phyloP scores from a whole-genome alignment of 2,797 vertebrate genomes.

The Epinephelus awoara region DNA sequence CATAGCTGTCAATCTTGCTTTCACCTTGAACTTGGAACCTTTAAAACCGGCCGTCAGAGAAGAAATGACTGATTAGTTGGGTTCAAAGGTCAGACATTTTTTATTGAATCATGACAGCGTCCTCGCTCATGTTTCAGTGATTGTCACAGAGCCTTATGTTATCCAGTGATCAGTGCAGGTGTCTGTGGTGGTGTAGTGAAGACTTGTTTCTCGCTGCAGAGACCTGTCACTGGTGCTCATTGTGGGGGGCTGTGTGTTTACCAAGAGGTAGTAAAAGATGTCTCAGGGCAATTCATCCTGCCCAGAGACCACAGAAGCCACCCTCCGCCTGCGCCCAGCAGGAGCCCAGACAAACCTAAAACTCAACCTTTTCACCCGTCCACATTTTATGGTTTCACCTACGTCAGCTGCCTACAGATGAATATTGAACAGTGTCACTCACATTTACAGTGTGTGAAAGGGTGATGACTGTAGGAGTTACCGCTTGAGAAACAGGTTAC shows the following conservation, averaged over 20 bases:
- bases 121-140: conserved; percentile 30
- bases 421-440: conserved; percentile 38
- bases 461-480: conserved; percentile 1
- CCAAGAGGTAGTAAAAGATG: conserved; percentile 71
- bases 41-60: conserved; percentile 24
- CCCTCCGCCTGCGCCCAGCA: conserved; percentile 42
- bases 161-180: conserved; percentile 18
- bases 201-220: conserved; percentile 23
- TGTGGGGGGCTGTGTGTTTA: conserved; percentile 64
- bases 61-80: conserved; percentile 31
- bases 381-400: conserved; percentile 58
- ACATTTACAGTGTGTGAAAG: conserved; percentile 42
- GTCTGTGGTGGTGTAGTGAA: conserved; percentile 13
- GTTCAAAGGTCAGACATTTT: conserved; percentile 55
- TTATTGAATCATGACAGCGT: conserved; percentile 34
- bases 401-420: conserved; percentile 32
- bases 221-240: conserved; percentile 45
- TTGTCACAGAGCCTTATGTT: background rate
- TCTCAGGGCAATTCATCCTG: conserved; percentile 58
- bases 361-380: conserved; percentile 55
- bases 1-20: conserved; percentile 50
- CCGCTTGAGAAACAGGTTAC: conserved; percentile 9
- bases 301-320: conserved; percentile 38
- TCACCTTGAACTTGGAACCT: conserved; percentile 60
- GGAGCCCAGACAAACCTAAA: conserved; percentile 52